Conservation (phyloP, 2,888 invertebrate species). For the Nasonovia ribisnigri region DNA sequence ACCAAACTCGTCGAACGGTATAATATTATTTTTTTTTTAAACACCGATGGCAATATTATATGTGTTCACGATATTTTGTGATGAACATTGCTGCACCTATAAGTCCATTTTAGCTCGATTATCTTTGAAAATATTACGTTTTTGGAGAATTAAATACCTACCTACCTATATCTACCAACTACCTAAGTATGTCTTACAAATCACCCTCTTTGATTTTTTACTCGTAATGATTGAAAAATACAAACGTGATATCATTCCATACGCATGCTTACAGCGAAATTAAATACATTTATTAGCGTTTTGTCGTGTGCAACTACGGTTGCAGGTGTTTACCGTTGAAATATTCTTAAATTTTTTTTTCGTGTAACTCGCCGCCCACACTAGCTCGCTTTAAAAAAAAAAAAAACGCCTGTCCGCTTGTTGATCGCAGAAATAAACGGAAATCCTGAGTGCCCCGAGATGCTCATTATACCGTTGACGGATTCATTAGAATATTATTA, state of each 20-base stretch:
- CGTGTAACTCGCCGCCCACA: too few relatives aligned
- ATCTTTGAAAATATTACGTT: not conserved
- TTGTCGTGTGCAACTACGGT: too few relatives aligned
- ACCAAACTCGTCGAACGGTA: not conserved
- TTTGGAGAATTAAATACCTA: not conserved
- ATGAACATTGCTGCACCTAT: not conserved
- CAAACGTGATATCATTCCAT: too few relatives aligned
- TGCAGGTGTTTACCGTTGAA: too few relatives aligned
- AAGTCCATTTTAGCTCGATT: not conserved
- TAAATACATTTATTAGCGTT: too few relatives aligned
- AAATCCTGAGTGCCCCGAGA: not conserved
- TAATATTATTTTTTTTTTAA: not conserved
- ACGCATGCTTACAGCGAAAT: too few relatives aligned
- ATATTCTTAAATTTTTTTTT: too few relatives aligned
- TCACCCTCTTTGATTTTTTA: not conserved
- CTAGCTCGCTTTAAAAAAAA: too few relatives aligned
- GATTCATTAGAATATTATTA: too few relatives aligned
- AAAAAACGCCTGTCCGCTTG: not conserved
- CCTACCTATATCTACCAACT: too few relatives aligned
- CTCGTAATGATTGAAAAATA: not conserved
- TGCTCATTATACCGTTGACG: not conserved
- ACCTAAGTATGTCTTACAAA: too few relatives aligned
- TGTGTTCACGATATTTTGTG: not conserved
- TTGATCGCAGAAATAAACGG: not conserved
- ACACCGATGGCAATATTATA: not conserved